Evolutionary conservation across 2,113 vertebrate species (phyloP).

Genomic region (Epinephelus lanceolatus): DNA sequence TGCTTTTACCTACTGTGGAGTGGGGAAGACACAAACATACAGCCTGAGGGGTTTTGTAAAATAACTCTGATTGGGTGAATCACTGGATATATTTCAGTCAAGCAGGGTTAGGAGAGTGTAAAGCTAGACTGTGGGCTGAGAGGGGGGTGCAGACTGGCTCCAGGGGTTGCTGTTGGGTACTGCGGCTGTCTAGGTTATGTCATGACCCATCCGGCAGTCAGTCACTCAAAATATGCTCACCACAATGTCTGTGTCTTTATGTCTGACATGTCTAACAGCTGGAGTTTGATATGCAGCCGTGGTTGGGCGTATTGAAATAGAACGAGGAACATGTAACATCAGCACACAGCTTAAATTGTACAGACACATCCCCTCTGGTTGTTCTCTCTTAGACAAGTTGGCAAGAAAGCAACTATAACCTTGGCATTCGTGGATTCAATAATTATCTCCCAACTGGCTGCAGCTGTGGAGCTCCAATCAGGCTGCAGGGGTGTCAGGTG

Average conservation of each 20-base stretch:
- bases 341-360: background rate
- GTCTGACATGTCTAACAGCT: conserved; percentile 4
- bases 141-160: conserved; percentile 11
- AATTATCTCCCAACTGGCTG: conserved; percentile 23
- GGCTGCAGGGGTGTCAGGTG: conserved; percentile 16
- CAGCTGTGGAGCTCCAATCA: conserved; percentile 35
- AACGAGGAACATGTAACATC: background rate
- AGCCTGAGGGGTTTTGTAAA: conserved; percentile 30
- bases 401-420: background rate
- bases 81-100: conserved; percentile 32
- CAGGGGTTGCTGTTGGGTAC: conserved; percentile 24
- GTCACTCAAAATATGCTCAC: background rate
- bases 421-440: conserved; percentile 12
- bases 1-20: conserved; percentile 15
- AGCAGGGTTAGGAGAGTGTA: background rate
- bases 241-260: background rate
- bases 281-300: conserved; percentile 7
- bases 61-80: conserved; percentile 41
- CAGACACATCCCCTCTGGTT: background rate
- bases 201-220: conserved; percentile 10
- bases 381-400: background rate
- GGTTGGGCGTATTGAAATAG: background rate
- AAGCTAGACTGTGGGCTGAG: background rate
- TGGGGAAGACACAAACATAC: conserved; percentile 13
- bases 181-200: conserved; percentile 16